Conservation (phyloP, 2,888 invertebrate genomes). For the Drosophila meridiana region DNA sequence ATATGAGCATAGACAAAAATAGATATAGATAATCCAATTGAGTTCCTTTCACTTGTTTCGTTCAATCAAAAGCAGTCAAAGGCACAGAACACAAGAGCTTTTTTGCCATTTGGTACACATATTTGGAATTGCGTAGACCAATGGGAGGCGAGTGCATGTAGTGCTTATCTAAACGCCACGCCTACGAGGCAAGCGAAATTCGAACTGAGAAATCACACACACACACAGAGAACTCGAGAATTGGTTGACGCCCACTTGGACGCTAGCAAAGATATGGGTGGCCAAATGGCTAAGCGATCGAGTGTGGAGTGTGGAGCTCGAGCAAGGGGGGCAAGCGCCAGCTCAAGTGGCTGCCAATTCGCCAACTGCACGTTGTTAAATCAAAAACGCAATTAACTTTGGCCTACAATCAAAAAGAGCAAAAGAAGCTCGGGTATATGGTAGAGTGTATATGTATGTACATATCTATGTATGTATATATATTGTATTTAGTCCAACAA, state of each 20-base stretch:
- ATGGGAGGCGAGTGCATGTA: conserved; percentile 18
- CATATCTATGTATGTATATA: not conserved
- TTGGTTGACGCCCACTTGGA: conserved; percentile 44
- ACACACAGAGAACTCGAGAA: conserved; percentile 3
- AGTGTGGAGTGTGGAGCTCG: not conserved
- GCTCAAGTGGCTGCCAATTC: conserved; percentile 44
- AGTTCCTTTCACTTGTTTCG: not conserved
- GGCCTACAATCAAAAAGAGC: conserved; percentile 47
- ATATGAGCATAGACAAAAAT: no score
- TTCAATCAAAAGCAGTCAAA: not conserved
- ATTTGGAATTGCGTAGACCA: conserved; percentile 18
- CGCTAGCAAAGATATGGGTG: conserved; percentile 5
- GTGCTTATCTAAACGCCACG: conserved; percentile 38
- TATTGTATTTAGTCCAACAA: conserved; percentile 14
- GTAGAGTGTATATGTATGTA: not conserved
- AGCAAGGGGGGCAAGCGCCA: conserved; percentile 28
- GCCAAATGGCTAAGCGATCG: conserved; percentile 1
- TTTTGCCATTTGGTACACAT: not conserved
- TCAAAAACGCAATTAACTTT: conserved; percentile 74
- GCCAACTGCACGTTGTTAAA: conserved; percentile 46
- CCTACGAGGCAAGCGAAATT: conserved; percentile 31
- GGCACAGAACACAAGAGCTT: no score
- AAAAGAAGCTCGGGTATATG: conserved; percentile 6
- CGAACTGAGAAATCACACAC: conserved; percentile 31
- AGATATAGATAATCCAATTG: not conserved